Evolutionary conservation across 2,797 vertebrate genomes (phyloP).

Genomic region (Acipenser oxyrinchus): DNA sequence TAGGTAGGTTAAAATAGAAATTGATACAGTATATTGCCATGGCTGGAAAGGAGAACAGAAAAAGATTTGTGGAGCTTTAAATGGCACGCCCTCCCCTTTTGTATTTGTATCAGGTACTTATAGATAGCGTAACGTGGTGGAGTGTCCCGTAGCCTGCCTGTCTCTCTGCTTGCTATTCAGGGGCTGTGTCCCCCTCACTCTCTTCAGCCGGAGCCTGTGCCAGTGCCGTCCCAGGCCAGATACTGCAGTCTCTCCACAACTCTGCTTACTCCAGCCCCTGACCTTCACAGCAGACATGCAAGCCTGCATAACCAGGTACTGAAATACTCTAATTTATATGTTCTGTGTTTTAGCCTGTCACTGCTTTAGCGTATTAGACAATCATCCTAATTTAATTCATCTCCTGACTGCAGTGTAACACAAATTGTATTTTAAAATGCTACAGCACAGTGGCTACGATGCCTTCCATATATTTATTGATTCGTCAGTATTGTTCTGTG

Average conservation of each 20-base stretch:
- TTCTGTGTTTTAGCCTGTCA: too few species aligned
- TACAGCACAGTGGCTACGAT: too few species aligned
- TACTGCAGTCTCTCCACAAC: constrained; percentile 36
- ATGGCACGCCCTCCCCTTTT: constrained; percentile 2
- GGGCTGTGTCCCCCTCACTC: not conserved
- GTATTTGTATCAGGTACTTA: constrained; percentile 27
- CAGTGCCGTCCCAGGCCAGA: constrained; percentile 17
- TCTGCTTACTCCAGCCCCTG: constrained; percentile 27
- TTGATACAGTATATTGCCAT: not conserved
- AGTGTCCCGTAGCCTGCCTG: constrained; percentile 16
- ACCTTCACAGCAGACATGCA: constrained; percentile 61
- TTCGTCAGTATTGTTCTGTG: too few species aligned
- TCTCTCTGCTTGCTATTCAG: not conserved
- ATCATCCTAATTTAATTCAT: too few species aligned
- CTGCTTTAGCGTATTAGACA: too few species aligned
- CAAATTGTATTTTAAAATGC: too few species aligned
- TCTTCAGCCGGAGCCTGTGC: constrained; percentile 8
- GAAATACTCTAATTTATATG: not conserved
- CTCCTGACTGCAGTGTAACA: too few species aligned
- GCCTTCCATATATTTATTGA: too few species aligned
- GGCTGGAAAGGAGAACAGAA: not conserved
- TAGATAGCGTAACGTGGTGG: constrained; percentile 21
- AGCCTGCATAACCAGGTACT: constrained; percentile 56
- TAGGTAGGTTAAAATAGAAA: not conserved
- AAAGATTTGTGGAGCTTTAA: constrained; percentile 8